Percentiles rank a stretch among this genome's conserved stretches.
Conservation (phyloP, 2,888 invertebrate genomes). For the Limulus polyphemus region DNA sequence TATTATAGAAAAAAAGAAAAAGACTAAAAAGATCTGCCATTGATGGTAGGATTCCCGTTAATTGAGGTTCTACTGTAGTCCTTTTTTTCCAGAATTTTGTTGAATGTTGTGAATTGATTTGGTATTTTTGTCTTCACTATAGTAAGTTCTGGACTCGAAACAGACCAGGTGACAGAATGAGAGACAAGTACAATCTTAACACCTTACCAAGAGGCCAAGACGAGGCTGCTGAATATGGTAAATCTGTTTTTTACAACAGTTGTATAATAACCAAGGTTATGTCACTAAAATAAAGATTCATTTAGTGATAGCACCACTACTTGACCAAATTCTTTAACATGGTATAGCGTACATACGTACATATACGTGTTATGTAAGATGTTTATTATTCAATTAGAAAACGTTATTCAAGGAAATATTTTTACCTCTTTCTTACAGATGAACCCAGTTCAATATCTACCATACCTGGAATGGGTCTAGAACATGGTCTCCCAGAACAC, state of each 20-base stretch:
- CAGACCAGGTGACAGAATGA: slow-evolving; percentile 93
- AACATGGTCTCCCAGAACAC: slow-evolving; percentile 64
- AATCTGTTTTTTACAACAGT: not conserved
- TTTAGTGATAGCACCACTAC: not conserved
- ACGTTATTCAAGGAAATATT: no score
- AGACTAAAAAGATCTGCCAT: no score
- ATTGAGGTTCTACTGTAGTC: no score
- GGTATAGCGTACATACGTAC: no score
- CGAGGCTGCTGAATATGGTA: slow-evolving; percentile 32
- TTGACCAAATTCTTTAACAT: no score
- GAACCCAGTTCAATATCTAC: slow-evolving; percentile 50
- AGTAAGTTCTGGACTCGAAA: slow-evolving; percentile 98
- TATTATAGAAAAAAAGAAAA: no score
- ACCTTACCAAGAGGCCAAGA: slow-evolving; percentile 64
- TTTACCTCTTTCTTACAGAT: slow-evolving; percentile 40
- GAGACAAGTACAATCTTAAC: slow-evolving; percentile 93
- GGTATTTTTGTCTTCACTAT: slow-evolving; percentile 10
- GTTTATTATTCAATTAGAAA: no score
- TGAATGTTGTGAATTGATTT: no score
- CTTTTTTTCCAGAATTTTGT: no score
- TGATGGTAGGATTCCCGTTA: no score
- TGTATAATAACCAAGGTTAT: no score
- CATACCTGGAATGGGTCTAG: slow-evolving; percentile 97
- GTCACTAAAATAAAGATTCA: not conserved
- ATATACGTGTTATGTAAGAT: no score